Evolutionary conservation across 2,113 vertebrate genomes (phyloP).

Genomic region (Butorides virescens): DNA sequence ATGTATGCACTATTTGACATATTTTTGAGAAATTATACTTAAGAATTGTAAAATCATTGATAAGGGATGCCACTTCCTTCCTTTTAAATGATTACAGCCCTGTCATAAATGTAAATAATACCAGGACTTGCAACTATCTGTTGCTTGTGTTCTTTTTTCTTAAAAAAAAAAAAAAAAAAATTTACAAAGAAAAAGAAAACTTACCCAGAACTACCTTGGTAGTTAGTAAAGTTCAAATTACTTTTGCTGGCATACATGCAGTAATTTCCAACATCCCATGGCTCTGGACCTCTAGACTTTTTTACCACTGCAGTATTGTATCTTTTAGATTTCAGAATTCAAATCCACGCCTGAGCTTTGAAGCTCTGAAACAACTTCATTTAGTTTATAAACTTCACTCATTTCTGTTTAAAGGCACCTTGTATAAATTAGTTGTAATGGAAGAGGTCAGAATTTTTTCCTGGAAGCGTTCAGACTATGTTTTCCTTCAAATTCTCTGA

Average conservation of each 20-base stretch:
- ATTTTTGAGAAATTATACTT: neutral
- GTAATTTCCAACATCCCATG: neutral
- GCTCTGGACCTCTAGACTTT: neutral
- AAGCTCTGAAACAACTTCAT: neutral
- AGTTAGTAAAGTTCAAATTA: neutral
- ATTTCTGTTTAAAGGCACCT: neutral
- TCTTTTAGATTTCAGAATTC: neutral
- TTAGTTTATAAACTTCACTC: neutral
- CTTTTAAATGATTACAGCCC: neutral
- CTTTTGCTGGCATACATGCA: neutral
- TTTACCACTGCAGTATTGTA: neutral
- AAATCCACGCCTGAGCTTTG: neutral
- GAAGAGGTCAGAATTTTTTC: neutral
- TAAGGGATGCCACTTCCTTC: neutral
- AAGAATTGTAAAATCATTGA: neutral
- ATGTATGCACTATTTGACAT: neutral
- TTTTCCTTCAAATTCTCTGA: neutral
- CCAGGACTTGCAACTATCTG: neutral
- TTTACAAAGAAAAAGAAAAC: neutral
- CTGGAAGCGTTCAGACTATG: neutral
- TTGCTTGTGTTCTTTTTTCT: neutral
- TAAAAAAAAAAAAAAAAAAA: neutral
- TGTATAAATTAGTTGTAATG: neutral
- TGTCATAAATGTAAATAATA: neutral
- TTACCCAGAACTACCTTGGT: neutral